A percentile compares a stretch with the other conserved stretches of the same genome.
Evolutionary conservation across 2,888 invertebrate species (phyloP).

Genomic region (Watsonalla binaria): DNA sequence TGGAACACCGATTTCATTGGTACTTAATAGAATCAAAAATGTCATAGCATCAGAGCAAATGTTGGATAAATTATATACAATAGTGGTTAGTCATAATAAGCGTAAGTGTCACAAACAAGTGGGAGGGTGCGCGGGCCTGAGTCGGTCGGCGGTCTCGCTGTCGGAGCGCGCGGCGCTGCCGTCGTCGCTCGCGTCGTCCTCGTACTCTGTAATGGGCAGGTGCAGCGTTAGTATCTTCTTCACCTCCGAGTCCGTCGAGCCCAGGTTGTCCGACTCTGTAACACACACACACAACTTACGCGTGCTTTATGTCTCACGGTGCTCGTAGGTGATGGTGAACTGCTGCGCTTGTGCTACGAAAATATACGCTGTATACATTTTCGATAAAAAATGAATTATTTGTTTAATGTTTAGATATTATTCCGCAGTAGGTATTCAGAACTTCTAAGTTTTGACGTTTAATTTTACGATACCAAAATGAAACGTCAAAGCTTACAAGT

Average conservation of each 20-base stretch:
- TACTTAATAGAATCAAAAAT: no score
- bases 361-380: conserved; percentile 5
- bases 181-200: conserved; percentile 87
- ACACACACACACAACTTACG: conserved; percentile 20
- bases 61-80: no score
- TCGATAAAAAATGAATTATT: no score
- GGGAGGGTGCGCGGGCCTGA: conserved; percentile 60
- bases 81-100: no score
- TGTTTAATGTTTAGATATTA: no score
- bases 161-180: conserved; percentile 78
- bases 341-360: conserved; percentile 27
- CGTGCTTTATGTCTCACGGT: conserved; percentile 6
- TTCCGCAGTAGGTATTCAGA: no score
- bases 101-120: conserved; percentile 47
- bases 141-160: conserved; percentile 63
- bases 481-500: no score
- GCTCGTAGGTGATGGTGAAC: conserved; percentile 18
- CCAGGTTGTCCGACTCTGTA: conserved; percentile 95
- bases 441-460: no score
- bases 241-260: conserved; percentile 96
- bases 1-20: no score
- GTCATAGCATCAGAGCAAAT: no score
- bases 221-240: conserved; percentile 95
- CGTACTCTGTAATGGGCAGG: conserved; percentile 96
- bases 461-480: no score